phyloP scores from a whole-genome alignment of 2,888 invertebrate species.

The Chromoteleia sp. region DNA sequence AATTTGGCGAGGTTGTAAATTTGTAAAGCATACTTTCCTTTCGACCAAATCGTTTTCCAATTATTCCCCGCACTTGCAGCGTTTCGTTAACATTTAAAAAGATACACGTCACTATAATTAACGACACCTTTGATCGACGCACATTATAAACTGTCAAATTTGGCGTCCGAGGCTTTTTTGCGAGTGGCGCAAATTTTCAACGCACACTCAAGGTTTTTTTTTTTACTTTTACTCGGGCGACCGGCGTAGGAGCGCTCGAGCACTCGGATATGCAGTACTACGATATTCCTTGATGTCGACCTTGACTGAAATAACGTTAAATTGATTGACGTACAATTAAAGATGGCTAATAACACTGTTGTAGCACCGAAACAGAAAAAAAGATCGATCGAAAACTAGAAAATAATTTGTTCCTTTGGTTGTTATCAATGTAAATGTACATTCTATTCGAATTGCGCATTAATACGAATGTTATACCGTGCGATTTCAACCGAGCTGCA shows the following conservation, averaged over 20 bases:
- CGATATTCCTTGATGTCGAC: slow-evolving; percentile 53
- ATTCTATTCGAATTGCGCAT: too few relatives aligned
- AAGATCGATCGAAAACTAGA: background rate
- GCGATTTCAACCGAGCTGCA: too few relatives aligned
- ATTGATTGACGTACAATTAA: slow-evolving; percentile 62
- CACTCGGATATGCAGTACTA: slow-evolving; percentile 25
- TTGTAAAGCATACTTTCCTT: slow-evolving; percentile 31
- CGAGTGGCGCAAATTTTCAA: slow-evolving; percentile 32
- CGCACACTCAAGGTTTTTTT: slow-evolving; percentile 51
- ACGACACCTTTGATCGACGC: slow-evolving; percentile 20
- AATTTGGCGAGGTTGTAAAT: slow-evolving; percentile 35
- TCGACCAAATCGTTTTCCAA: slow-evolving; percentile 24
- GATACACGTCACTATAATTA: slow-evolving; percentile 32
- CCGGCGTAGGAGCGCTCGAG: slow-evolving; percentile 43
- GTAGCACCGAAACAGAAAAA: background rate
- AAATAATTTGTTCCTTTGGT: slow-evolving; percentile 8
- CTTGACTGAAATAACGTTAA: slow-evolving; percentile 64
- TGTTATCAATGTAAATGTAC: too few relatives aligned
- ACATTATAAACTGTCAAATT: slow-evolving; percentile 34
- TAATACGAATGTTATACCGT: too few relatives aligned
- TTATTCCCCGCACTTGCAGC: slow-evolving; percentile 6
- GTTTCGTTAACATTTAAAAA: slow-evolving; percentile 16
- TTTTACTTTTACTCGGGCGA: slow-evolving; percentile 60
- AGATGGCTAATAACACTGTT: slow-evolving; percentile 37
- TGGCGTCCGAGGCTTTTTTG: slow-evolving; percentile 18